phyloP scores from a whole-genome alignment of 2,797 vertebrate genomes.

The Enteromius radiatus region DNA sequence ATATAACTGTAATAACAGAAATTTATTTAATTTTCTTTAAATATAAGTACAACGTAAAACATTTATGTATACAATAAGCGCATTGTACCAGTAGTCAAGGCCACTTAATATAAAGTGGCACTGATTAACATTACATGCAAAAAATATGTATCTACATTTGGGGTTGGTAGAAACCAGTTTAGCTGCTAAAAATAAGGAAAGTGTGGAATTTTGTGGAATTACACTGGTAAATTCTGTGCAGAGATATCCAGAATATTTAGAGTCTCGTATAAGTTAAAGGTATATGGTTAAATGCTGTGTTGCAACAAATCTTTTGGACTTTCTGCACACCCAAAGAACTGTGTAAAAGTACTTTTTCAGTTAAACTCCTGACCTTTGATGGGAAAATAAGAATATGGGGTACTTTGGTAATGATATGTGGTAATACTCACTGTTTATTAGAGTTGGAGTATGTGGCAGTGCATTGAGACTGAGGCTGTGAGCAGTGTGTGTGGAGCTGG shows the following conservation, averaged over 20 bases:
- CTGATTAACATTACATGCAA: no score
- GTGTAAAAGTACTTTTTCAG: not conserved
- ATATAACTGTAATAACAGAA: not conserved
- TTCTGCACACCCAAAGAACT: not conserved
- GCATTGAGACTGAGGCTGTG: conserved; percentile 68
- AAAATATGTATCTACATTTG: not conserved
- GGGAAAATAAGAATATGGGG: not conserved
- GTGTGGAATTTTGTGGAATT: conserved; percentile 34
- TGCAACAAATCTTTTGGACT: not conserved
- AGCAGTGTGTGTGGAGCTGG: conserved; percentile 49
- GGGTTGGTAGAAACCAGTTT: not conserved
- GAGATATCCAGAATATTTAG: not conserved
- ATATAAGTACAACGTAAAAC: not conserved
- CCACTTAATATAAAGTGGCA: no score
- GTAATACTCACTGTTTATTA: conserved; percentile 74
- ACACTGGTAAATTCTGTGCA: not conserved
- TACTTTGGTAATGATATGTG: not conserved
- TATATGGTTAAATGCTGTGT: not conserved
- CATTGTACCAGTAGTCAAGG: not conserved
- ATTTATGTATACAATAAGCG: not conserved
- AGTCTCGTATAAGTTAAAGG: no score
- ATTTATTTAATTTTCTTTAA: not conserved
- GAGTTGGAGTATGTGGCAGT: conserved; percentile 72
- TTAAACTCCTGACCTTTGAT: not conserved
- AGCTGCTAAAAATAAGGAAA: conserved; percentile 7